Evolutionary conservation across 2,888 invertebrate genomes (phyloP).

Genomic region (Resseliella maxima): DNA sequence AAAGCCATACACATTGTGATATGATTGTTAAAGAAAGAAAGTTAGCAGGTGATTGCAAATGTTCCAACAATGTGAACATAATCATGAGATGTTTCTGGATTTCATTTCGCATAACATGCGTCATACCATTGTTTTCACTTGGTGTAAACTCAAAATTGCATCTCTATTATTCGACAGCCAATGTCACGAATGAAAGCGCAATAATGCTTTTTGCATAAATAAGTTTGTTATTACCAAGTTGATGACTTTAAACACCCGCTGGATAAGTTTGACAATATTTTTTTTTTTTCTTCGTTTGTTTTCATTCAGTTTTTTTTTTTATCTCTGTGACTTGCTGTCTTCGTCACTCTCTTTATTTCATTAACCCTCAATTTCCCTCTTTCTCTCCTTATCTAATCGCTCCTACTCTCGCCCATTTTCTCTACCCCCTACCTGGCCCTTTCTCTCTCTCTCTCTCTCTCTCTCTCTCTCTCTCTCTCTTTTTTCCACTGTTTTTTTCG

Average conservation of each 20-base stretch:
- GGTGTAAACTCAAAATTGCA: conserved; percentile 12
- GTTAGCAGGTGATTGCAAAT: background rate
- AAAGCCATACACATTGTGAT: background rate
- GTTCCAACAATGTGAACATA: background rate
- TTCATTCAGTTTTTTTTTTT: too few species aligned
- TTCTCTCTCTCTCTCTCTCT: too few species aligned
- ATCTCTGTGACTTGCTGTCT: too few species aligned
- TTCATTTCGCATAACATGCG: background rate
- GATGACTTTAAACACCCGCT: conserved; percentile 30
- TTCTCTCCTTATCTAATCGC: too few species aligned
- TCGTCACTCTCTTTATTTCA: too few species aligned
- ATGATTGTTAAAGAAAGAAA: conserved; percentile 13
- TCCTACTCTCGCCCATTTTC: too few species aligned
- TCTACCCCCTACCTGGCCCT: too few species aligned
- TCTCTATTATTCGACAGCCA: background rate
- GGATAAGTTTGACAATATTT: conserved; percentile 21
- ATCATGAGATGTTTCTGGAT: conserved; percentile 1
- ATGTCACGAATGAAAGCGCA: background rate
- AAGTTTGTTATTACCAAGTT: background rate
- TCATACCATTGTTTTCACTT: background rate
- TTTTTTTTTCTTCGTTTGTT: background rate
- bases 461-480: too few species aligned
- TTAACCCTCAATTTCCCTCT: too few species aligned
- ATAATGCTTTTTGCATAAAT: conserved; percentile 5
- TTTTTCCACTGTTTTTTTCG: too few species aligned